Evolutionary conservation across 2,888 invertebrate species (phyloP).

Genomic region (Flabesymbios commensalis): DNA sequence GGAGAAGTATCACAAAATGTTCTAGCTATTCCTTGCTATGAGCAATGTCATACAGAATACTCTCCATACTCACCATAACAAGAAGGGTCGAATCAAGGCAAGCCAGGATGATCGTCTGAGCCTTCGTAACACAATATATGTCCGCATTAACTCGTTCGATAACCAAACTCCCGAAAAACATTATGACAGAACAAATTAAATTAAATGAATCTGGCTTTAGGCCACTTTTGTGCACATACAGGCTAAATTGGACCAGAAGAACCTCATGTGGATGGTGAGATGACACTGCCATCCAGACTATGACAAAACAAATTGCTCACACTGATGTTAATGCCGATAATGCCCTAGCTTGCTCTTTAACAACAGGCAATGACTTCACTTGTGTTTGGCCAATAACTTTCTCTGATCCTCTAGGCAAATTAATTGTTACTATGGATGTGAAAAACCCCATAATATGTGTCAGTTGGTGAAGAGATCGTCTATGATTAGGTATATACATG

Average conservation of each 20-base stretch:
- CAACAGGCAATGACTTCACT: conserved; percentile 3
- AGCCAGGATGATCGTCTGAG: neutral
- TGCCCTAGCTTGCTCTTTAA: conserved; percentile 4
- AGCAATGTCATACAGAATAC: neutral
- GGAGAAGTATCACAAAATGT: neutral
- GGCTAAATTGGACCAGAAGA: too few species aligned
- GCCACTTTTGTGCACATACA: too few species aligned
- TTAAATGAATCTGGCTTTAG: too few species aligned
- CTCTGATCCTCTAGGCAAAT: conserved; percentile 1
- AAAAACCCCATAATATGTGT: conserved; percentile 9
- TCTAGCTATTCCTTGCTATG: neutral
- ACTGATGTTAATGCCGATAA: conserved; percentile 8
- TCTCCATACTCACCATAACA: neutral
- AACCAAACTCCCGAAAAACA: conserved; percentile 13
- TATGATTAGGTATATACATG: conserved; percentile 13
- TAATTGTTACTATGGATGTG: conserved; percentile 5
- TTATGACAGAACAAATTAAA: conserved; percentile 16
- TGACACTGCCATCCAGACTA: too few species aligned
- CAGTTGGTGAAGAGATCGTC: conserved; percentile 8
- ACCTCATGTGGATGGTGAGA: too few species aligned
- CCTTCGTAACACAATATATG: conserved; percentile 6
- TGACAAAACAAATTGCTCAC: conserved; percentile 13
- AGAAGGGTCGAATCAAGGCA: neutral
- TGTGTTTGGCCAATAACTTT: conserved; percentile 7
- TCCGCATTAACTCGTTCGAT: conserved; percentile 13